These are phyloP conservation scores for Drosophila erecta DNA, from an alignment of 1,140 invertebrate genomes.

Conservation along the genomic window DNA sequence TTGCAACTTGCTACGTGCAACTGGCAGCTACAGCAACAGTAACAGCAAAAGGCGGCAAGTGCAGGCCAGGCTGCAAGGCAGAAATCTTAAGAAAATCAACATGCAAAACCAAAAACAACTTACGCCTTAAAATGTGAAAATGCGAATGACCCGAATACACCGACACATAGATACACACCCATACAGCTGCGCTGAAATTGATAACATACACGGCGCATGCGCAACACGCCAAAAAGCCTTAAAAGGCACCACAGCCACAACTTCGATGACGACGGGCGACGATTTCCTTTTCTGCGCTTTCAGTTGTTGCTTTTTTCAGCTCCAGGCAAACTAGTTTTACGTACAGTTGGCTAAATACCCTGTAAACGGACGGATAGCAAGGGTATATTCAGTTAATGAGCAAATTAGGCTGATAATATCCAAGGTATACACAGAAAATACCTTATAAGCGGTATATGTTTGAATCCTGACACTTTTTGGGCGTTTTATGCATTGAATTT, in stretches of 20 bases:
- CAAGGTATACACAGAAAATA: background rate
- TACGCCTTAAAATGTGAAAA: constrained; percentile 81
- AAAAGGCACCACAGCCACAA: constrained; percentile 51
- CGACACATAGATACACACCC: constrained; percentile 25
- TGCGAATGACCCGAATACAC: constrained; percentile 80
- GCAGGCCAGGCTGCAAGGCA: constrained; percentile 28
- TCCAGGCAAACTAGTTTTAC: constrained; percentile 74
- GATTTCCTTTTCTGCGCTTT: constrained; percentile 78
- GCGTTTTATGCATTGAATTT: background rate
- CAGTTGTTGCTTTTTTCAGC: constrained; percentile 37
- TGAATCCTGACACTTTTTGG: too few relatives aligned
- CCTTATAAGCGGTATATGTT: too few relatives aligned
- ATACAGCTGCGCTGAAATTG: constrained; percentile 53
- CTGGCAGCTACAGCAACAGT: background rate
- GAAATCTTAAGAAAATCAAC: constrained; percentile 56
- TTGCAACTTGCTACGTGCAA: constrained; percentile 45
- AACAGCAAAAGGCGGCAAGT: constrained; percentile 33
- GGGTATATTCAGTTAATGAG: constrained; percentile 1
- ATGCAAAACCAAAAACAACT: constrained; percentile 55
- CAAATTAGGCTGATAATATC: background rate
- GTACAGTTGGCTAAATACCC: constrained; percentile 36
- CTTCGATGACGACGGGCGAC: constrained; percentile 67
- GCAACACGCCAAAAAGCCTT: constrained; percentile 64
- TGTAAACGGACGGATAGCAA: constrained; percentile 6
- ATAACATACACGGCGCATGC: constrained; percentile 69